Evolutionary conservation across 2,888 invertebrate genomes (phyloP).

Genomic region (Drosophila gaucha): DNA sequence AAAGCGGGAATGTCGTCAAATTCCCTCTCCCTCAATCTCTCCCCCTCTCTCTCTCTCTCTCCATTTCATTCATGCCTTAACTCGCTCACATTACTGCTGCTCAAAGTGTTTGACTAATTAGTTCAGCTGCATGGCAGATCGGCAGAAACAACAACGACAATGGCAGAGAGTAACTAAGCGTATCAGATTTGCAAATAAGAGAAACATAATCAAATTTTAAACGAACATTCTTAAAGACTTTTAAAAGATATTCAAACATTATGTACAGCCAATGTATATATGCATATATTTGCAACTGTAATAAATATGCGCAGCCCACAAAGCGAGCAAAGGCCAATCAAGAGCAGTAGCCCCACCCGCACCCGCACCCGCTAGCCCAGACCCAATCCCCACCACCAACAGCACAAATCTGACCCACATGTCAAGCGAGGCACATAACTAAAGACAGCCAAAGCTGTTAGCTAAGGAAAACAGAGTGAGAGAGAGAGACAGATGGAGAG

Average conservation of each 20-base stretch:
- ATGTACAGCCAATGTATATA: neutral
- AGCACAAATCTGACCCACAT: slow-evolving; percentile 54
- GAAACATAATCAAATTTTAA: neutral
- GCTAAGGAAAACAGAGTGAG: slow-evolving; percentile 1
- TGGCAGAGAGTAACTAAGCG: neutral
- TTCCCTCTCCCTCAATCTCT: slow-evolving; percentile 32
- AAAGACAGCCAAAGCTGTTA: slow-evolving; percentile 33
- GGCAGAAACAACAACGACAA: neutral
- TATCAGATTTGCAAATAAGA: neutral
- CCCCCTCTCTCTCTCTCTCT: neutral
- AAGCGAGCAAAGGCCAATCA: slow-evolving; percentile 40
- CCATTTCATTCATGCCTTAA: neutral
- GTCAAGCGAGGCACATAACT: slow-evolving; percentile 46
- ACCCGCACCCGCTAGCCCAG: too few species aligned
- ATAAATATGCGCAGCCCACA: slow-evolving; percentile 33
- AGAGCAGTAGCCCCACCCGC: slow-evolving; percentile 26
- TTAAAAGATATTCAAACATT: neutral
- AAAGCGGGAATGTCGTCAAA: slow-evolving; percentile 70
- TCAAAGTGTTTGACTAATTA: slow-evolving; percentile 55
- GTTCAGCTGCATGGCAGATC: slow-evolving; percentile 43
- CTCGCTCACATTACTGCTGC: slow-evolving; percentile 32
- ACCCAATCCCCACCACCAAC: slow-evolving; percentile 23
- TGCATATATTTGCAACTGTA: slow-evolving; percentile 5
- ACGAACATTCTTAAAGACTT: too few species aligned
- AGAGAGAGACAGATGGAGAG: neutral